phyloP scores from a whole-genome alignment of 2,113 vertebrate species.

The Pangasianodon gigas region DNA sequence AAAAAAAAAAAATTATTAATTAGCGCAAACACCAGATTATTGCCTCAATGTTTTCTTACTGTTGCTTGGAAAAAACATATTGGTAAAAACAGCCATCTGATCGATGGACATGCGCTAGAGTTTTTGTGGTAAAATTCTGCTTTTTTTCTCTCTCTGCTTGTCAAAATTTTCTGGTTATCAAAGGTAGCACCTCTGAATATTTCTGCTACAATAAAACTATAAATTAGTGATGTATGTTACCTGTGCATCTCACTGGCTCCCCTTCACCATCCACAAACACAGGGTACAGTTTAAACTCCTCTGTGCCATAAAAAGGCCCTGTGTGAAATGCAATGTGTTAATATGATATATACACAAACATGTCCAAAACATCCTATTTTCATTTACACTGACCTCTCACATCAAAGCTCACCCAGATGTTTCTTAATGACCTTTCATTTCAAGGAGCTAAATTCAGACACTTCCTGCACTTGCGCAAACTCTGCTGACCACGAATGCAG shows the following conservation, averaged over 20 bases:
- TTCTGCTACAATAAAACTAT: neutral
- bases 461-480: neutral
- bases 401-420: neutral
- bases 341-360: neutral
- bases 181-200: neutral
- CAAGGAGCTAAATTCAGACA: neutral
- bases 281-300: constrained; percentile 86
- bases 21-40: neutral
- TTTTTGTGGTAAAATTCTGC: neutral
- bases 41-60: neutral
- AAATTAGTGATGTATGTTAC: constrained; percentile 63
- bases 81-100: neutral
- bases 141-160: neutral
- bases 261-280: constrained; percentile 86
- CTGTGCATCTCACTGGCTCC: constrained; percentile 74
- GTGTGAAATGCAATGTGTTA: constrained; percentile 42
- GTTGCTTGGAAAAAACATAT: neutral
- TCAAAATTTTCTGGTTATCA: neutral
- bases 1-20: neutral
- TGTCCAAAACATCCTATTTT: neutral
- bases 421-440: neutral
- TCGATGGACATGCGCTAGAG: neutral
- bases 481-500: neutral
- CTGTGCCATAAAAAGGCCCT: constrained; percentile 86
- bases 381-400: neutral